These are phyloP conservation scores for Aphrocallistes beatrix DNA, from an alignment of 37 sponge, comb jelly and placozoan genomes.

Conservation along the genomic window DNA sequence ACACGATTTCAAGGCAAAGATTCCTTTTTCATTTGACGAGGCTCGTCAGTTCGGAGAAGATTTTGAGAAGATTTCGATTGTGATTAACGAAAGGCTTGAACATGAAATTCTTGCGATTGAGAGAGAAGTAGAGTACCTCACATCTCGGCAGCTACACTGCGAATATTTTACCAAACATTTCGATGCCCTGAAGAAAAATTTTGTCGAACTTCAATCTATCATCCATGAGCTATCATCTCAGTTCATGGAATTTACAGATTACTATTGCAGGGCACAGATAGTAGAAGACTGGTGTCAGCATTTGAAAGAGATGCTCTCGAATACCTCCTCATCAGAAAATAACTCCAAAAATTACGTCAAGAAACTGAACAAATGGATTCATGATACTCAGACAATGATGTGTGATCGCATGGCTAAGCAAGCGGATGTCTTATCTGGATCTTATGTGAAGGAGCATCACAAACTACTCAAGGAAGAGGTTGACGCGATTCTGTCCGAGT, in stretches of 20 bases:
- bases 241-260: background rate
- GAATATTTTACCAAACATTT: background rate
- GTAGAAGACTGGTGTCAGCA: constrained; percentile 7
- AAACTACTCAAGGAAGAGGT: background rate
- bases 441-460: background rate
- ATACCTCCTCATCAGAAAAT: background rate
- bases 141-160: background rate
- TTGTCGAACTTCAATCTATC: background rate
- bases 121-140: background rate
- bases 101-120: background rate
- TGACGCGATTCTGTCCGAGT: background rate
- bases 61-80: background rate
- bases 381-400: background rate
- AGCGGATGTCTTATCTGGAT: background rate
- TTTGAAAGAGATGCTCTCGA: background rate
- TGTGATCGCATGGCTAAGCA: background rate
- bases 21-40: background rate
- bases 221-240: background rate
- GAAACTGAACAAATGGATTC: background rate
- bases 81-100: background rate
- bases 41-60: background rate
- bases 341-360: background rate
- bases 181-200: background rate
- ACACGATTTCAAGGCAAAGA: background rate
- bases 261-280: background rate